These are phyloP conservation scores for Ischnura elegans DNA, from an alignment of 2,888 invertebrate genomes.

Conservation along the genomic window DNA sequence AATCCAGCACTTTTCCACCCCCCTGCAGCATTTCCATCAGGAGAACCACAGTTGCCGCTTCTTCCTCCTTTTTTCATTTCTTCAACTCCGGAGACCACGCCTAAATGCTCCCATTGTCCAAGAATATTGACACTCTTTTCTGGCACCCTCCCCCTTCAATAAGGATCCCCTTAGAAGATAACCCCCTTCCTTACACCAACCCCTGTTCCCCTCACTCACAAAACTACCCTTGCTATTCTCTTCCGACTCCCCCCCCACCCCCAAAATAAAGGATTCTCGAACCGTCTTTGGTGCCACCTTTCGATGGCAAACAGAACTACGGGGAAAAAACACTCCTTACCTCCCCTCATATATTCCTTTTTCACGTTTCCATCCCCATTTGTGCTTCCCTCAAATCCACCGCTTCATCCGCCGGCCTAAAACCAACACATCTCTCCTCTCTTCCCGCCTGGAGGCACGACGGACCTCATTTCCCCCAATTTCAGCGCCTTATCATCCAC, in stretches of 20 bases:
- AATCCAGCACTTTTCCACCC: background rate
- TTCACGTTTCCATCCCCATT: background rate
- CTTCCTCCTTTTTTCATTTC: too few species aligned
- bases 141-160: background rate
- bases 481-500: background rate
- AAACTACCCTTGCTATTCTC: too few species aligned
- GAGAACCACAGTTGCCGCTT: background rate
- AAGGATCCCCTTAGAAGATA: conserved; percentile 28
- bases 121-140: conserved; percentile 55
- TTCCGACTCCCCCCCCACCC: too few species aligned
- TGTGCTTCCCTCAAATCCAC: background rate
- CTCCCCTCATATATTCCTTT: background rate
- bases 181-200: background rate
- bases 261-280: too few species aligned
- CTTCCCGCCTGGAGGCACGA: conserved; percentile 10
- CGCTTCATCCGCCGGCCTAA: background rate
- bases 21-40: background rate
- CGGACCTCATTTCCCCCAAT: background rate
- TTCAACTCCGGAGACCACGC: background rate
- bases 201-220: background rate
- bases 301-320: conserved; percentile 9
- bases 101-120: conserved; percentile 57
- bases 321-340: too few species aligned
- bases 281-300: conserved; percentile 19
- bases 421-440: background rate